phyloP scores from a whole-genome alignment of 2,797 vertebrate genomes.

The Platyrinchus mystaceus region DNA sequence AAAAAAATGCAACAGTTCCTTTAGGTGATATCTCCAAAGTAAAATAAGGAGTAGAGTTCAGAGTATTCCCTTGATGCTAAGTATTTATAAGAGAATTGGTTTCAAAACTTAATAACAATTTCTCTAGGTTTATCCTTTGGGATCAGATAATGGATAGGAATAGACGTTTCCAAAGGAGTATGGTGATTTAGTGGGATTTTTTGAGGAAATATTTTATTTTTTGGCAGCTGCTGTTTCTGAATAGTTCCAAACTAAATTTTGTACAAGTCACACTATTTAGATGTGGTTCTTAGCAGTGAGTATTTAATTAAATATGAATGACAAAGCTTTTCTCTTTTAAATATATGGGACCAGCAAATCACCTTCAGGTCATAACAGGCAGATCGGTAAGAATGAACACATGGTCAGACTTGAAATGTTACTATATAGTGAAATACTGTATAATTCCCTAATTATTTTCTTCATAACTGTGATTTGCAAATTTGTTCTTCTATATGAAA shows the following conservation, averaged over 20 bases:
- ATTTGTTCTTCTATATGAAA: neutral
- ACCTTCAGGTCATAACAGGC: neutral
- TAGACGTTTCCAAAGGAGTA: neutral
- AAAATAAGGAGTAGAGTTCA: neutral
- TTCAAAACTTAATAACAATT: neutral
- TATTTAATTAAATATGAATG: neutral
- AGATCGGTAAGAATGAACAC: neutral
- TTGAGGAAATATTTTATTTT: neutral
- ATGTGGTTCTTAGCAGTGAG: neutral
- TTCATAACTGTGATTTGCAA: neutral
- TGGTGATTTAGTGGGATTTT: neutral
- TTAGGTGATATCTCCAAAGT: neutral
- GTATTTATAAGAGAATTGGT: neutral
- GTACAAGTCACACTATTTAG: neutral
- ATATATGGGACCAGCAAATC: neutral
- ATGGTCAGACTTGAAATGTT: neutral
- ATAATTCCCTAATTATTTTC: neutral
- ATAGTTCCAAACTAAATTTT: slow-evolving; percentile 2
- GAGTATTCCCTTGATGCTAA: neutral
- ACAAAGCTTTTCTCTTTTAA: neutral
- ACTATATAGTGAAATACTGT: neutral
- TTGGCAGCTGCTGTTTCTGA: neutral
- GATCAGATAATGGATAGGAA: neutral
- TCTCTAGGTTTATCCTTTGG: neutral
- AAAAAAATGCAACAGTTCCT: neutral